A percentile compares a stretch with the other conserved stretches of the same genome.
These are phyloP conservation scores for Triplophysa rosa DNA, from an alignment of 2,113 vertebrate species.

Conservation along the genomic window DNA sequence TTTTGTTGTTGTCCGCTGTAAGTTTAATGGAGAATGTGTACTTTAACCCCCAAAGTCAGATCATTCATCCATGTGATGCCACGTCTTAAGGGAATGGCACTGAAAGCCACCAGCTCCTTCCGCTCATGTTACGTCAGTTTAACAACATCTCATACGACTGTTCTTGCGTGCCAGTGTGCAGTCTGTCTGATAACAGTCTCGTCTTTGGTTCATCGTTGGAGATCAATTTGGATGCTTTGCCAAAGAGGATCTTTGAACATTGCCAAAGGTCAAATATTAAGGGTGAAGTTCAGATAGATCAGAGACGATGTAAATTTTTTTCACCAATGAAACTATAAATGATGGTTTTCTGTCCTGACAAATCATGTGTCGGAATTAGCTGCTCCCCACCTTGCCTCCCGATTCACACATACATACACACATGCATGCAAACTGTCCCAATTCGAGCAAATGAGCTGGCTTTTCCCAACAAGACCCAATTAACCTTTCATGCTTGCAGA, in stretches of 20 bases:
- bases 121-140: neutral
- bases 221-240: neutral
- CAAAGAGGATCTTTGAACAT: neutral
- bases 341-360: neutral
- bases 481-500: constrained; percentile 54
- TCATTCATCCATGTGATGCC: neutral
- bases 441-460: constrained; percentile 9
- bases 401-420: neutral
- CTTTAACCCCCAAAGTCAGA: too few species aligned
- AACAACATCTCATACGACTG: neutral
- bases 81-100: constrained; percentile 12
- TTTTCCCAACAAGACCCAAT: constrained; percentile 45
- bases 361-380: too few species aligned
- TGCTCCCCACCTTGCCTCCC: too few species aligned
- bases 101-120: constrained; percentile 11
- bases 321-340: too few species aligned
- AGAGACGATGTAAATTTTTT: neutral
- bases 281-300: neutral
- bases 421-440: neutral
- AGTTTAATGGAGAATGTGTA: too few species aligned
- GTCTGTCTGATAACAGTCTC: neutral
- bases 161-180: neutral
- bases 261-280: neutral
- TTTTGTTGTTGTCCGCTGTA: too few species aligned
- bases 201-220: neutral